phyloP scores from a whole-genome alignment of 2,888 invertebrate species.

The Agriotes lineatus region DNA sequence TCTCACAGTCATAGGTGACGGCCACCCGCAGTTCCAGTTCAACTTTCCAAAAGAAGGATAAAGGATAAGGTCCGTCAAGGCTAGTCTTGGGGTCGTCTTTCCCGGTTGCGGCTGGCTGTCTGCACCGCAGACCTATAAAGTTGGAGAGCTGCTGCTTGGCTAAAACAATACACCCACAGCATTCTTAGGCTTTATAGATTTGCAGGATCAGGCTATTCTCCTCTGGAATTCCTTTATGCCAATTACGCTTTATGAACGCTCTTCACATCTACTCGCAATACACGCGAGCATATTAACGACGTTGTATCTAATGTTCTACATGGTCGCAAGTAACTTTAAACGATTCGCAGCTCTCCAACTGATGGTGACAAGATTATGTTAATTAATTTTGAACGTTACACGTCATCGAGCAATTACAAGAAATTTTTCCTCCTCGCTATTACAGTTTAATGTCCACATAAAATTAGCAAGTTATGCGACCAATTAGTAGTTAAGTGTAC shows the following conservation, averaged over 20 bases:
- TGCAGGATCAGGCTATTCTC: slow-evolving; percentile 37
- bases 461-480: slow-evolving; percentile 24
- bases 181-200: slow-evolving; percentile 45
- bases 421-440: slow-evolving; percentile 18
- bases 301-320: slow-evolving; percentile 32
- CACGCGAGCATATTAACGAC: slow-evolving; percentile 32
- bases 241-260: slow-evolving; percentile 38
- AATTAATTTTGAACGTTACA: slow-evolving; percentile 25
- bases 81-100: slow-evolving; percentile 36
- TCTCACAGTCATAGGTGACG: slow-evolving; percentile 41
- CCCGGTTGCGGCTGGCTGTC: slow-evolving; percentile 37
- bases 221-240: slow-evolving; percentile 39
- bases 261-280: slow-evolving; percentile 25
- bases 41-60: slow-evolving; percentile 40
- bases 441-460: slow-evolving; percentile 27
- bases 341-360: slow-evolving; percentile 21
- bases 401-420: slow-evolving; percentile 24
- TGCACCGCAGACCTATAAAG: slow-evolving; percentile 46
- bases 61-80: slow-evolving; percentile 38
- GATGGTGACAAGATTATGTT: slow-evolving; percentile 28
- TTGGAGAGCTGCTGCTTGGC: slow-evolving; percentile 28
- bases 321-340: slow-evolving; percentile 13
- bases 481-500: slow-evolving; percentile 31
- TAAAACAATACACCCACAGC: slow-evolving; percentile 47
- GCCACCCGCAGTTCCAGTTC: slow-evolving; percentile 41